Evolutionary conservation across 2,888 invertebrate species (phyloP).

Genomic region (Sinentomon sp.): DNA sequence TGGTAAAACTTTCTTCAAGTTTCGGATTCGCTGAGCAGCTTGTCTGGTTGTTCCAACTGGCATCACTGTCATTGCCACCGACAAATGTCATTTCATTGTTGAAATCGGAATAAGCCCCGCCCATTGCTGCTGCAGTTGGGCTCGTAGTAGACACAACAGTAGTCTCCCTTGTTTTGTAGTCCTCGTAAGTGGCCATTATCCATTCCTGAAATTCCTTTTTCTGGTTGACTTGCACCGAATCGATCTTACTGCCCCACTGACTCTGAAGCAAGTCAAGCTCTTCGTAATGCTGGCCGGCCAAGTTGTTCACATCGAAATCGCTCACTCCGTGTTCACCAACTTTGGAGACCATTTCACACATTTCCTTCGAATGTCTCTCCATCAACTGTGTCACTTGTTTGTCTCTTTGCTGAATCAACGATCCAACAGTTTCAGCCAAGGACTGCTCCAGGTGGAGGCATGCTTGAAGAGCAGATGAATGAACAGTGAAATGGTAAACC

Average conservation of each 20-base stretch:
- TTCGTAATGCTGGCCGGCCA: constrained; percentile 44
- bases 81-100: constrained; percentile 14
- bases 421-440: constrained; percentile 50
- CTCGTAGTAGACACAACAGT: constrained; percentile 11
- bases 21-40: constrained; percentile 17
- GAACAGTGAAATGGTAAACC: constrained; percentile 51
- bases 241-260: constrained; percentile 45
- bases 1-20: constrained; percentile 86
- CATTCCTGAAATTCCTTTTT: constrained; percentile 61
- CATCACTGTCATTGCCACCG: constrained; percentile 19
- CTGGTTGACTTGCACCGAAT: constrained; percentile 56
- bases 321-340: too few relatives aligned
- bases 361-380: constrained; percentile 24
- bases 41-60: constrained; percentile 18
- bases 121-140: constrained; percentile 6
- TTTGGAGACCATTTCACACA: constrained; percentile 14
- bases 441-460: constrained; percentile 65
- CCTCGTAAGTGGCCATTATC: constrained; percentile 53
- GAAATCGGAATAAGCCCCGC: constrained; percentile 14
- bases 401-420: constrained; percentile 41
- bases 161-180: constrained; percentile 31
- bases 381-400: constrained; percentile 37
- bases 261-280: constrained; percentile 57
- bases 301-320: constrained; percentile 61
- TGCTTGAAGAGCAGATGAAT: constrained; percentile 60